Evolutionary conservation across 2,888 invertebrate genomes (phyloP).

Genomic region (Drosophila putrida): DNA sequence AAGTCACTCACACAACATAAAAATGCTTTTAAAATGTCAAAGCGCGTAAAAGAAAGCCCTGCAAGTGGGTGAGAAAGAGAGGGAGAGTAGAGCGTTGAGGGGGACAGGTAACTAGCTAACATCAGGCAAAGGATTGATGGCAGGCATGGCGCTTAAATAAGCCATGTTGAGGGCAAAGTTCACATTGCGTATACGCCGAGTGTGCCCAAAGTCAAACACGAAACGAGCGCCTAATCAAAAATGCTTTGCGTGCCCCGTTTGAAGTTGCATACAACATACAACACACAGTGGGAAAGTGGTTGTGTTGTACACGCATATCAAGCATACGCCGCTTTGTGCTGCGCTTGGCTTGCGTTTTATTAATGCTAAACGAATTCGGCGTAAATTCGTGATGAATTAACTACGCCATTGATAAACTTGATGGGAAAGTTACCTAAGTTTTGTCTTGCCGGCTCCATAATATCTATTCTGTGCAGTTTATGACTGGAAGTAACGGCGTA

Average conservation of each 20-base stretch:
- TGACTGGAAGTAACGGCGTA: constrained; percentile 16
- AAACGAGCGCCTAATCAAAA: constrained; percentile 74
- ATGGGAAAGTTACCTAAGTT: constrained; percentile 24
- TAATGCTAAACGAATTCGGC: constrained; percentile 57
- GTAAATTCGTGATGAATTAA: constrained; percentile 35
- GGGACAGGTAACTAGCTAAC: constrained; percentile 15
- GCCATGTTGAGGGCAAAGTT: constrained; percentile 53
- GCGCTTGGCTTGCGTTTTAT: constrained; percentile 57
- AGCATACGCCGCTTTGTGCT: constrained; percentile 60
- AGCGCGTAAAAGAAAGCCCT: constrained; percentile 68
- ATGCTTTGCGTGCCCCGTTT: constrained; percentile 74
- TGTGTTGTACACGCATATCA: constrained; percentile 27
- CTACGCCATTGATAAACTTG: constrained; percentile 46
- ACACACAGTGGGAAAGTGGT: constrained; percentile 1
- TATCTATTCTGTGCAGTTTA: constrained; percentile 29
- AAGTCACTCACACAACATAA: constrained; percentile 73
- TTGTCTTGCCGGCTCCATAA: constrained; percentile 13
- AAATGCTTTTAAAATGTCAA: constrained; percentile 82
- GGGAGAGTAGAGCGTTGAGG: not conserved
- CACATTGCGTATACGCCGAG: constrained; percentile 74
- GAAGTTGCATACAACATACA: constrained; percentile 54
- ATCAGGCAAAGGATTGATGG: constrained; percentile 74
- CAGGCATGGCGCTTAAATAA: constrained; percentile 69
- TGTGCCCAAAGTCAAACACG: constrained; percentile 61
- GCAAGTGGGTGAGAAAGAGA: constrained; percentile 28